Percentiles rank a stretch among this genome's conserved stretches.
Evolutionary conservation across 2,888 invertebrate species (phyloP).

Genomic region (Stenchaetothrips biformis): DNA sequence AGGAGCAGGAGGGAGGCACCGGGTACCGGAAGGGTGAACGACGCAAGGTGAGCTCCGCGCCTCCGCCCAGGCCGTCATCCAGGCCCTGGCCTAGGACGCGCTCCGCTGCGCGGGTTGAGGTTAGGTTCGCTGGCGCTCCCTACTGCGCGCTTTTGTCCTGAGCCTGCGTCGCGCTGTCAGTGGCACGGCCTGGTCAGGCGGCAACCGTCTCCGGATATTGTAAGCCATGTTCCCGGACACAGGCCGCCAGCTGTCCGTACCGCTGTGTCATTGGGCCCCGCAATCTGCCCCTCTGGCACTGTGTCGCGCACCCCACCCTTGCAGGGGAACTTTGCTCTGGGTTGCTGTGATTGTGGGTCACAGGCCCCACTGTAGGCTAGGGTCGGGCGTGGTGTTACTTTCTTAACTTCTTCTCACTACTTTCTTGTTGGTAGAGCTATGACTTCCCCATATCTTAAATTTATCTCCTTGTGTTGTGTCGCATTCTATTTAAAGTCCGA

Average conservation of each 20-base stretch:
- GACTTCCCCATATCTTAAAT: background rate
- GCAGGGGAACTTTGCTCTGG: too few species aligned
- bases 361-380: too few species aligned
- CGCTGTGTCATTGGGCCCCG: too few species aligned
- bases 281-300: too few species aligned
- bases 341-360: too few species aligned
- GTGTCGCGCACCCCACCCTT: too few species aligned
- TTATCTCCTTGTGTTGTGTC: background rate
- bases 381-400: too few species aligned
- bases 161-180: too few species aligned
- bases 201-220: too few species aligned
- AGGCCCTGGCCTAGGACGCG: conserved; percentile 30
- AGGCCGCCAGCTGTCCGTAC: too few species aligned
- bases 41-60: conserved; percentile 1
- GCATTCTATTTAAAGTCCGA: background rate
- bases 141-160: background rate
- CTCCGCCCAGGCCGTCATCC: conserved; percentile 26
- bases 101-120: conserved; percentile 29
- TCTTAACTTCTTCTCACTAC: background rate
- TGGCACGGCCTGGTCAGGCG: too few species aligned
- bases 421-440: background rate
- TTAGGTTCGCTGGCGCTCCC: conserved; percentile 25
- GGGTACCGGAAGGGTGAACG: conserved; percentile 30
- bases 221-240: too few species aligned
- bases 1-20: conserved; percentile 32